Evolutionary conservation across 2,113 vertebrate species (phyloP).

Genomic region (Tylochromis polylepis): DNA sequence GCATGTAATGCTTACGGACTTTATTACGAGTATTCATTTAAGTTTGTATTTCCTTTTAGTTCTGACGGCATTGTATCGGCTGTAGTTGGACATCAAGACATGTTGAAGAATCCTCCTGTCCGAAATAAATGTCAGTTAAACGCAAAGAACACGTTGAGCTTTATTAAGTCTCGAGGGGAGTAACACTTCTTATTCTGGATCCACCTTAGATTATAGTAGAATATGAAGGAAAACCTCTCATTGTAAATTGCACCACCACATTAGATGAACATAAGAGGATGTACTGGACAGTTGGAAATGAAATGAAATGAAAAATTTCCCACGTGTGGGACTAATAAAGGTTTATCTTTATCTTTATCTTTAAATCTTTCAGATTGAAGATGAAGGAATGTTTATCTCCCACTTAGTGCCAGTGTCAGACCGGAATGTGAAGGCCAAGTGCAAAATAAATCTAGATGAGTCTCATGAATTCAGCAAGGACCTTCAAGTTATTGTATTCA

Average conservation of each 20-base stretch:
- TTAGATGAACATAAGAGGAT: rapidly evolving
- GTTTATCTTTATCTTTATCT: no score
- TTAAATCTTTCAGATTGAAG: rapidly evolving
- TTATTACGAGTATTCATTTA: no score
- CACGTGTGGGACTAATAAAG: no score
- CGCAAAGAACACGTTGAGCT: no score
- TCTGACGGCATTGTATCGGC: no score
- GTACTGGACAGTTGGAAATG: neutral
- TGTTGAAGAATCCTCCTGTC: no score
- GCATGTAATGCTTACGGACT: no score
- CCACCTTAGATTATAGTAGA: conserved; percentile 3
- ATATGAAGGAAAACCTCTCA: neutral
- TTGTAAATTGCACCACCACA: conserved; percentile 25
- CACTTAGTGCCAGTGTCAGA: neutral
- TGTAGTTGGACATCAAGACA: no score
- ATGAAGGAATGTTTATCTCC: rapidly evolving
- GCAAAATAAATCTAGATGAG: neutral
- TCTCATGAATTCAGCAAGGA: neutral
- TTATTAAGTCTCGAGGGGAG: no score
- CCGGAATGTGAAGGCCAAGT: conserved; percentile 14
- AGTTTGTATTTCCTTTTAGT: no score
- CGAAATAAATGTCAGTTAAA: no score
- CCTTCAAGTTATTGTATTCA: conserved; percentile 32
- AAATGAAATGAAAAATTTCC: no score
- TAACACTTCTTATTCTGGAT: neutral